A percentile compares a stretch with the other conserved stretches of the same genome.
Evolutionary conservation across 2,888 invertebrate species (phyloP).

Genomic region (Philereme vetulata): DNA sequence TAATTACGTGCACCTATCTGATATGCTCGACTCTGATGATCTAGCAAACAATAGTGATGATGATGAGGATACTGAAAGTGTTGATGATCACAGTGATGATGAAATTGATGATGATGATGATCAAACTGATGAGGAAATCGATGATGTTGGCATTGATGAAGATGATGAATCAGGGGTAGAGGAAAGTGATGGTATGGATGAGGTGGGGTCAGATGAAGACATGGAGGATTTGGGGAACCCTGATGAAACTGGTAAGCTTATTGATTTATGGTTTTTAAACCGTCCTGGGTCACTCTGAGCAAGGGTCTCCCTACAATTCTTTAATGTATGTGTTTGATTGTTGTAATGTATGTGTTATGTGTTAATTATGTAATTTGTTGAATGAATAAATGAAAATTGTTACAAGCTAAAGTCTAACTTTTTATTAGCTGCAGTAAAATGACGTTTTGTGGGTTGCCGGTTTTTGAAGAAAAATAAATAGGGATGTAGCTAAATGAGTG

Average conservation of each 20-base stretch:
- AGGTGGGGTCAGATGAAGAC: conserved; percentile 33
- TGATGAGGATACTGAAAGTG: conserved; percentile 41
- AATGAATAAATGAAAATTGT: no score
- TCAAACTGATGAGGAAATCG: conserved; percentile 26
- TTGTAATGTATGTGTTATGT: no score
- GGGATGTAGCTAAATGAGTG: no score
- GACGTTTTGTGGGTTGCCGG: no score
- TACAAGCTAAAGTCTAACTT: no score
- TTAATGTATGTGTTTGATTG: no score
- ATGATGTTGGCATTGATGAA: conserved; percentile 27
- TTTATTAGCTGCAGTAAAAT: no score
- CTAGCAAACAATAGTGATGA: conserved; percentile 53
- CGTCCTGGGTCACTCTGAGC: not conserved
- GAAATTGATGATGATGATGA: conserved; percentile 36
- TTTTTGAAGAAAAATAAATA: no score
- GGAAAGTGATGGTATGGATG: conserved; percentile 35
- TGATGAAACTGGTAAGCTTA: conserved; percentile 44
- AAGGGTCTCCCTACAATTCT: not conserved
- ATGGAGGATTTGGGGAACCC: conserved; percentile 50
- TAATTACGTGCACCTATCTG: conserved; percentile 69
- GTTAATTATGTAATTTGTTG: no score
- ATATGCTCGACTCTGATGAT: conserved; percentile 69
- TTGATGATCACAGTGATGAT: conserved; percentile 33
- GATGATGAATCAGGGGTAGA: conserved; percentile 33
- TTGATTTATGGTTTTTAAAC: not conserved